Conservation (phyloP, 2,888 invertebrate genomes). For the Leptopilina drosophilae region DNA sequence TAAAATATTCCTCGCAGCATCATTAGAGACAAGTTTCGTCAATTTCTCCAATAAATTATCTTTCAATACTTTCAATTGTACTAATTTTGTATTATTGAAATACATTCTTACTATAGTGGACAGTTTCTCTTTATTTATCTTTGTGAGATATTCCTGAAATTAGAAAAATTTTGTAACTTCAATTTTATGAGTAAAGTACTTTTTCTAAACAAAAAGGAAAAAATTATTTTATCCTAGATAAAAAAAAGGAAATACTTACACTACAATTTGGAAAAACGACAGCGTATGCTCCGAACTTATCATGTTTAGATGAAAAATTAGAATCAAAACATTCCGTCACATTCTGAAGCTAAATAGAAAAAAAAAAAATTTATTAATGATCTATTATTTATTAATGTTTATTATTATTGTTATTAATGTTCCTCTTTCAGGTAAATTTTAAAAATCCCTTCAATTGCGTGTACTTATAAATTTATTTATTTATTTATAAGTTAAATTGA, state of each 20-base stretch:
- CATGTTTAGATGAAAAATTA: constrained; percentile 55
- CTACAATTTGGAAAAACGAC: constrained; percentile 80
- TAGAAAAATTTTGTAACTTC: constrained; percentile 41
- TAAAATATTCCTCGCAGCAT: constrained; percentile 74
- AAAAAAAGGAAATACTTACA: constrained; percentile 60
- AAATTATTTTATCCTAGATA: not conserved
- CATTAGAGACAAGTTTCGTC: constrained; percentile 74
- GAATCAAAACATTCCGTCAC: constrained; percentile 76
- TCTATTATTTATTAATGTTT: not conserved
- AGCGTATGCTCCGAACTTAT: constrained; percentile 80
- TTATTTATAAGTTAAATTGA: too few relatives aligned
- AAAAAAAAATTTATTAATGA: constrained; percentile 26
- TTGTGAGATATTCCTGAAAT: constrained; percentile 78
- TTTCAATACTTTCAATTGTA: constrained; percentile 65
- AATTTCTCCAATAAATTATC: constrained; percentile 60
- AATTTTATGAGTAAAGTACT: not conserved
- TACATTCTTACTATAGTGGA: constrained; percentile 78
- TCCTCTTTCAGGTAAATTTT: not conserved
- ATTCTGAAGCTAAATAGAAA: constrained; percentile 76
- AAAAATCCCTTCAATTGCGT: too few relatives aligned
- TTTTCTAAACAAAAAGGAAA: too few relatives aligned
- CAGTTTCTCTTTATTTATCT: constrained; percentile 80
- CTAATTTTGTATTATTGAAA: constrained; percentile 71
- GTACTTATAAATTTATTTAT: too few relatives aligned
- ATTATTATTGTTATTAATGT: not conserved